Conservation (phyloP, 2,113 vertebrate species). For the Gobio gobio region DNA sequence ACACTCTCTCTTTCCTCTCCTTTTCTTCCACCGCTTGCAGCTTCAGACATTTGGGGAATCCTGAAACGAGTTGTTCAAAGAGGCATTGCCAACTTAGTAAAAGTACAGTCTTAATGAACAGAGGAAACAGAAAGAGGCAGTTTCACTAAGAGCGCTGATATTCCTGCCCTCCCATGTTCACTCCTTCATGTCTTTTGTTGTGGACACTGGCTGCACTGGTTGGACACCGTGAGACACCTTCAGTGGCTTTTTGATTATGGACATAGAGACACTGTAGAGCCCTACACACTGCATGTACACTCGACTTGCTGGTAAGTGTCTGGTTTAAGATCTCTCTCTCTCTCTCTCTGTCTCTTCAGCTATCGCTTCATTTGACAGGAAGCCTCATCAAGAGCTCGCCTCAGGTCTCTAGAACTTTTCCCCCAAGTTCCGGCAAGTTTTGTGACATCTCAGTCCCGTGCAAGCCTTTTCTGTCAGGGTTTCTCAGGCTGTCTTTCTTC, state of each 20-base stretch:
- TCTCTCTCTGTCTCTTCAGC: background rate
- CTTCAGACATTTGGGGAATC: constrained; percentile 65
- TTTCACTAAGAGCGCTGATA: constrained; percentile 41
- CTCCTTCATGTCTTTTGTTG: constrained; percentile 71
- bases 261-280: constrained; percentile 32
- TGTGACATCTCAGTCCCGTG: background rate
- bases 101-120: background rate
- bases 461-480: background rate
- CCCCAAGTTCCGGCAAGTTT: background rate
- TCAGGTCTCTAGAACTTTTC: constrained; percentile 12
- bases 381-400: background rate
- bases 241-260: constrained; percentile 56
- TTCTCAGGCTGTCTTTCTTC: constrained; percentile 29
- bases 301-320: constrained; percentile 69
- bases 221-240: constrained; percentile 63
- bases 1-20: constrained; percentile 56
- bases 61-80: constrained; percentile 62
- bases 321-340: background rate
- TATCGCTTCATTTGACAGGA: background rate
- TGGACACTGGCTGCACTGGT: constrained; percentile 69
- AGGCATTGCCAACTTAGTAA: background rate
- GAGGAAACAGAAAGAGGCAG: constrained; percentile 53
- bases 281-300: constrained; percentile 65
- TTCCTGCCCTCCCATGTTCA: constrained; percentile 40
- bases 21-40: constrained; percentile 60